Percentiles rank a stretch among this genome's conserved stretches.
Conservation (phyloP, 2,888 invertebrate species). For the Hoplodrina blanda region DNA sequence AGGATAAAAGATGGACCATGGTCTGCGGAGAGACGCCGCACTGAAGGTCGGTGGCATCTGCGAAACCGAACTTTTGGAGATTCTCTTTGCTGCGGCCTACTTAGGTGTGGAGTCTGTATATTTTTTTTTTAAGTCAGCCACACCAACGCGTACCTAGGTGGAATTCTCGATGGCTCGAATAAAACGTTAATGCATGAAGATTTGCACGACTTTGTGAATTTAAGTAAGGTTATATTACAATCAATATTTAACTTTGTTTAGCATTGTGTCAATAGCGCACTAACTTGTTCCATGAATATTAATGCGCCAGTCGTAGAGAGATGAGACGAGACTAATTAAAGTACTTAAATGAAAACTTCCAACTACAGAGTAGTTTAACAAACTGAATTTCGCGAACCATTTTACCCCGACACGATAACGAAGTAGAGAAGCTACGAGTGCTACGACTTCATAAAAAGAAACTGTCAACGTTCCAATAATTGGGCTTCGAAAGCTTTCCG, state of each 20-base stretch:
- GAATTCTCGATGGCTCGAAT: neutral
- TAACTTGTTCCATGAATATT: conserved; percentile 27
- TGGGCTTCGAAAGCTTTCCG: conserved; percentile 19
- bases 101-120: no score
- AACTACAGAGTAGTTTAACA: neutral
- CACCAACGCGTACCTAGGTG: no score
- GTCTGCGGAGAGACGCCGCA: no score
- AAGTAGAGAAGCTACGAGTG: neutral
- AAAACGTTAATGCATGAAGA: conserved; percentile 22
- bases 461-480: conserved; percentile 32
- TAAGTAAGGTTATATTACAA: conserved; percentile 38
- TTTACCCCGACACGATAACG: neutral
- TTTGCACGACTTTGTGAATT: conserved; percentile 19
- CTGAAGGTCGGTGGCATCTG: no score
- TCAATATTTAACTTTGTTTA: conserved; percentile 40
- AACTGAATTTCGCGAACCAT: conserved; percentile 13
- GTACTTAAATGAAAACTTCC: neutral
- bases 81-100: no score
- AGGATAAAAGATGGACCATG: no score
- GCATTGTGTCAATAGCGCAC: conserved; percentile 19
- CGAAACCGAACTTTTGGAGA: no score
- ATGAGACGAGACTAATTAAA: conserved; percentile 7
- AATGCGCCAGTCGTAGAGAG: neutral
- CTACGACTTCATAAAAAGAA: conserved; percentile 8
- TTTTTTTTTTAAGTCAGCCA: no score